Percentiles rank a stretch among this genome's conserved stretches.
These are phyloP conservation scores for Psix sp. DNA, from an alignment of 1,140 invertebrate genomes.

Conservation along the genomic window DNA sequence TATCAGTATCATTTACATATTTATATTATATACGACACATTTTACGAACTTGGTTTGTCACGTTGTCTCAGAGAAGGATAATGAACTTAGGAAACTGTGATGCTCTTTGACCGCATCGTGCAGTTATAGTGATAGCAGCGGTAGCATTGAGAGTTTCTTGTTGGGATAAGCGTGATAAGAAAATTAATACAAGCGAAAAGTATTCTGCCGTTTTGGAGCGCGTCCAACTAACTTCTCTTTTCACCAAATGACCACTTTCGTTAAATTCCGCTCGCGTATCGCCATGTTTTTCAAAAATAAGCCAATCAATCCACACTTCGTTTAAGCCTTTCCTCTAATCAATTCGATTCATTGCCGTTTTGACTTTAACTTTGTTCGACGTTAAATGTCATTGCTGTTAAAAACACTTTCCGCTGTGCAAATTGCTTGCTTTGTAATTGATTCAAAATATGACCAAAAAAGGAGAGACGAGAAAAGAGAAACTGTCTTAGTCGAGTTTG, in stretches of 20 bases:
- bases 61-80: slow-evolving; percentile 47
- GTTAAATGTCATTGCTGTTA: slow-evolving; percentile 18
- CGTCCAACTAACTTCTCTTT: slow-evolving; percentile 38
- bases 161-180: slow-evolving; percentile 57
- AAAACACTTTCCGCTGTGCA: slow-evolving; percentile 7
- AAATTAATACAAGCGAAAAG: slow-evolving; percentile 58
- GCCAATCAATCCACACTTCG: slow-evolving; percentile 15
- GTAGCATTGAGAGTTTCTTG: slow-evolving; percentile 47
- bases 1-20: slow-evolving; percentile 44
- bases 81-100: slow-evolving; percentile 57
- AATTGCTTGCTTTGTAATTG: no score
- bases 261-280: slow-evolving; percentile 45
- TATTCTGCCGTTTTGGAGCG: slow-evolving; percentile 41
- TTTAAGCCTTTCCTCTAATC: slow-evolving; percentile 16
- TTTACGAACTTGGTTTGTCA: slow-evolving; percentile 54
- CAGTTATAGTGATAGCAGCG: slow-evolving; percentile 42
- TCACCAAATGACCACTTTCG: slow-evolving; percentile 44
- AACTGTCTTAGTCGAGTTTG: no score
- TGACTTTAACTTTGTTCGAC: slow-evolving; percentile 11
- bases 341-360: slow-evolving; percentile 21
- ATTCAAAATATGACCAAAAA: no score
- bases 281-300: slow-evolving; percentile 44
- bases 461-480: no score
- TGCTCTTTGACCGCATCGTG: slow-evolving; percentile 45
- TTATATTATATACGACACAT: slow-evolving; percentile 23